Conservation (phyloP, 2,113 vertebrate species). For the Cacatua alba region DNA sequence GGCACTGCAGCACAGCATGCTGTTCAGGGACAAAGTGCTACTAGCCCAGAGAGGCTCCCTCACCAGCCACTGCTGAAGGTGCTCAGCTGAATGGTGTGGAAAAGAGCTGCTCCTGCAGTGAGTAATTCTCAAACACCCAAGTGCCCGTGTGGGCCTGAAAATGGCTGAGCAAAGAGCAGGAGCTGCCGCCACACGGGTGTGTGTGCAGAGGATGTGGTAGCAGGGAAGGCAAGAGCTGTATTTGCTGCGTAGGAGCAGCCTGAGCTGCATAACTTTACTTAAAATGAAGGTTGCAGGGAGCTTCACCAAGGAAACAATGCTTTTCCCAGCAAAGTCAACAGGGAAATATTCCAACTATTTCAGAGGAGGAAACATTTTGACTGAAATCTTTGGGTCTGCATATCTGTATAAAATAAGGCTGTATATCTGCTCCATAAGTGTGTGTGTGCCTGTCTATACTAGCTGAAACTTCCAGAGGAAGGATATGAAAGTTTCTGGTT, state of each 20-base stretch:
- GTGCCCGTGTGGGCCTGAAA: not conserved
- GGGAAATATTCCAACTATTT: conserved; percentile 40
- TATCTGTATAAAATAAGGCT: not conserved
- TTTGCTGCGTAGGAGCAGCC: conserved; percentile 44
- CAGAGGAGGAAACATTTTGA: not conserved
- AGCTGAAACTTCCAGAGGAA: not conserved
- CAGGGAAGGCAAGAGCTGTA: conserved; percentile 18
- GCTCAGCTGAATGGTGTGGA: not conserved
- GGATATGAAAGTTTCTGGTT: not conserved
- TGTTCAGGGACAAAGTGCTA: not conserved
- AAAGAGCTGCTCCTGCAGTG: not conserved
- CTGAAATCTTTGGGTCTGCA: not conserved
- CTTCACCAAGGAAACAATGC: conserved; percentile 57
- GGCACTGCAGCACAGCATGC: not conserved
- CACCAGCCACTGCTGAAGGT: not conserved
- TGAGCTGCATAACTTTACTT: conserved; percentile 50
- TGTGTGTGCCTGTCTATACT: not conserved
- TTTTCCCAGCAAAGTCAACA: conserved; percentile 3
- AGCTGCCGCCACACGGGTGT: not conserved
- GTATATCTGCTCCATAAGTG: not conserved
- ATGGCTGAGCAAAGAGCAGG: conserved; percentile 16
- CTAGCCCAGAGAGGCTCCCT: not conserved
- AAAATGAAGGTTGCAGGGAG: conserved; percentile 22
- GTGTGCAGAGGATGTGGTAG: not conserved
- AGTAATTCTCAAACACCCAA: not conserved